phyloP scores from a whole-genome alignment of 2,797 vertebrate genomes.

The Poeciliopsis paucimaculata region DNA sequence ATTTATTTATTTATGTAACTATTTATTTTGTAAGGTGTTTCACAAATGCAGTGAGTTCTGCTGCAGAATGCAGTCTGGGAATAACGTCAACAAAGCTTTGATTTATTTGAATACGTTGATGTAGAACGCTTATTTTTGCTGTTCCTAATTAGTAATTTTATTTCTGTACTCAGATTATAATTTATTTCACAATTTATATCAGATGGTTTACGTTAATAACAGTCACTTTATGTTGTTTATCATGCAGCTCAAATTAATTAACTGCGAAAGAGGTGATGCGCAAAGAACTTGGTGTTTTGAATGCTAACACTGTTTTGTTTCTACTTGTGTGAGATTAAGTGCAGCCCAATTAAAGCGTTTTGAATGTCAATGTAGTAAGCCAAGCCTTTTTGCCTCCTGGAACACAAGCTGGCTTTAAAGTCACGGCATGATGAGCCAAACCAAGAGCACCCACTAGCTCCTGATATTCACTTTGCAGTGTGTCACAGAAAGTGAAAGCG shows the following conservation, averaged over 20 bases:
- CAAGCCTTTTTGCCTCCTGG: constrained; percentile 58
- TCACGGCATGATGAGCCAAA: constrained; percentile 64
- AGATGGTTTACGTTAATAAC: constrained; percentile 58
- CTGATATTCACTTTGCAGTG: constrained; percentile 71
- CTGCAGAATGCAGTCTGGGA: constrained; percentile 68
- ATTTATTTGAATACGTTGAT: constrained; percentile 63
- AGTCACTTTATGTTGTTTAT: constrained; percentile 59
- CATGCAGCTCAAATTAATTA: constrained; percentile 42
- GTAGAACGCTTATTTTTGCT: constrained; percentile 69
- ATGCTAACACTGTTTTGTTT: constrained; percentile 61
- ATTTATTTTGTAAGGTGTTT: constrained; percentile 77
- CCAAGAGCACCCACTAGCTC: constrained; percentile 57
- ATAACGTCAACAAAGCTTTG: constrained; percentile 59
- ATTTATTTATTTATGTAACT: constrained; percentile 77
- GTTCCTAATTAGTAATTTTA: constrained; percentile 55
- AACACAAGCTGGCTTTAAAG: constrained; percentile 49
- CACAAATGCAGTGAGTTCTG: constrained; percentile 75
- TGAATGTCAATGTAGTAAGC: constrained; percentile 62
- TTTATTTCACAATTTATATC: constrained; percentile 66
- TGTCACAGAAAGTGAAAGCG: constrained; percentile 51
- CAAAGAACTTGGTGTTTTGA: constrained; percentile 41
- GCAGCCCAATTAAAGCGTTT: constrained; percentile 51
- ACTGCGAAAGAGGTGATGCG: constrained; percentile 28
- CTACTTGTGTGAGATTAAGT: constrained; percentile 52
- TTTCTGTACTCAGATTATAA: constrained; percentile 61